Base-by-base conservation (phyloP, 2,888 invertebrate genomes). In the Phyllotreta cruciferae region DNA sequence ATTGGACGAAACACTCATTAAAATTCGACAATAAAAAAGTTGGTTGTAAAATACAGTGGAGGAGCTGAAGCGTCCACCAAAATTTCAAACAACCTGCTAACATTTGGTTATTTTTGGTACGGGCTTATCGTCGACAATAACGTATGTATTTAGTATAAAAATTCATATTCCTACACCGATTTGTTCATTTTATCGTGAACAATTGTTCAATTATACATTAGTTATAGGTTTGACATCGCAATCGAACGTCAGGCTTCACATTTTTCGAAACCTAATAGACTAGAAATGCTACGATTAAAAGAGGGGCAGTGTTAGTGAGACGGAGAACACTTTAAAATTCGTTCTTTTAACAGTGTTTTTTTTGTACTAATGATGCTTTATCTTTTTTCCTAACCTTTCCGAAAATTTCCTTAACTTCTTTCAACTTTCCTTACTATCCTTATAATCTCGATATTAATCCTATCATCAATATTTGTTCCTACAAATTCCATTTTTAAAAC, bases 281-380 rank as follows among this genome's bases (percentile, higher is more conserved):
- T 57, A 41, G 39, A 35, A 38, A 56, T 49, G 36, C 49, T 49
- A 49, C 49, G 24, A 49, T 58, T 41, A 50, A 42, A 50, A 50
- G 50, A 50, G 58, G 50, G 58, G 58, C 58, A 58, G 58, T 58
- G 58, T 50, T 34, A 14, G 38, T 24, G 42, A 58, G 58, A 36
- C 41, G 35, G 34, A 41, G 10, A 50, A 58, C 24, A 50, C 38
- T 58, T 50, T 58, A 6, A 6, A 58, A 42, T 38, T 41, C 36
- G 36, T 13, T 57, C 13, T 57, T 57, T 57, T 47, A 34, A 6
- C 34, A 9, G 1, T 14, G 14, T 39, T 10, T 10, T 39, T 37
- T 14, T 53, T 37, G 36, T n/a, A 39, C 7, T 42, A 42, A 39
- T 54, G 41, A 42, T 54, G 42, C 54, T 54, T 13, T 41, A 10